Base-by-base conservation (phyloP, 2,797 vertebrate genomes). In the Tenualosa ilisha region DNA sequence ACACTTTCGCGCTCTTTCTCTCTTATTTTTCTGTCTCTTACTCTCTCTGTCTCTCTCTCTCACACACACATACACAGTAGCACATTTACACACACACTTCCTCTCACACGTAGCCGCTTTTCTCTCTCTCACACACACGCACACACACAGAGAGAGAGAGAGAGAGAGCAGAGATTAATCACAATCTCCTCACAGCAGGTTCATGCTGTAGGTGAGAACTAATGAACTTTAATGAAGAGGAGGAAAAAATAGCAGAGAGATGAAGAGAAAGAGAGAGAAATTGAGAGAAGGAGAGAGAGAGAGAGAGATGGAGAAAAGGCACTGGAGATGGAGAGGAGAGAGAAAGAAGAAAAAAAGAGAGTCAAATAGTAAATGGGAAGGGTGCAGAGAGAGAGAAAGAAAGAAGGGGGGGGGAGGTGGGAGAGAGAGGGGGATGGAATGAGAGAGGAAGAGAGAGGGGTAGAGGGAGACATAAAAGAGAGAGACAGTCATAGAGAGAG, bases 181-280 rank as follows among this genome's bases (percentile, higher is more conserved):
- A 84, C 81, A 54, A 46, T 81, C 82, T 31, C 53, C 43, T 82
- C 50, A 24, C 24, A 40, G 72, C 37, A 37, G 54, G 83, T 26
- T 50, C 24, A 53, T 40, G 43, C 65, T 63, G 65, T 79, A 86
- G 86, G 86, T 86, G 79, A 72, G 49, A 68, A 84, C 59, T 86
- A 86, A 86, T 84, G 79, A 86, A 84, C 83, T 22, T 3, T 86
- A 86, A 86, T 84, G 81, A 79, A 86, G 81, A 8, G 49, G 53
- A 51, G 26, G 63, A 9, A 26, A 15, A 82, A 86, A 86, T 68
- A 82, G 81, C 50, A 84, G 72, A 87, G 72, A 54, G 50, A 84
- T 49, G 59, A 22, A 54, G 24, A 72, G 65, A 72, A 37, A 2
- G 11, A 3, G 12, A 46, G 46, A 46, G 46, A 1, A 3, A 31